Evolutionary conservation across 1,140 invertebrate genomes (phyloP), one percentile per base, ranked within the genome.

Genomic region (Ceratina japonica): DNA sequence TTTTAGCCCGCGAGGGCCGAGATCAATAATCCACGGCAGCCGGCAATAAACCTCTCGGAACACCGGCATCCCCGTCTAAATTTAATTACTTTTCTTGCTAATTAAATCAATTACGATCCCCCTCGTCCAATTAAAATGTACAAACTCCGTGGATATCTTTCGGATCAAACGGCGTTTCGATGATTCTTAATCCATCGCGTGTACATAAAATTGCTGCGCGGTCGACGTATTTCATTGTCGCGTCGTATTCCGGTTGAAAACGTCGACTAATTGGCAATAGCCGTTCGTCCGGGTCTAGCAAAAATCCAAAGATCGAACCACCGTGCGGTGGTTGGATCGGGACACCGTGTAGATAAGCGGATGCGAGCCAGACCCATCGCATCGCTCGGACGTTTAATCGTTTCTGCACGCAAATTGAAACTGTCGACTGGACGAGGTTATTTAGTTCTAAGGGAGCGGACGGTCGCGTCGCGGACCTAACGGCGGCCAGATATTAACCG

Each of bases 341-440:
- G 59, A 44, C 37, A 44, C 37, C 37, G 37, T 10, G 37, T 44
- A 44, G 37, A 44, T 44, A 44, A 44, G 37, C 37, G 37, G 37
- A 44, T 44, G 37, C 37, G 37, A 44, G 37, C 37, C 37, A 44
- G 37, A 44, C 37, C 37, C 37, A 10, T 44, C 37, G 37, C 37
- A 10, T 44, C 27, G 27, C 27, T 37, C 16, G 63, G 52, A 31
- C 71, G 54, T 44, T 64, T 72, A 78, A 78, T 78, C 76, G 69
- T 64, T 78, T 70, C 56, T 70, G 7, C 51, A 78, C 68, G 68
- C 69, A 78, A 78, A 72, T 78, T 78, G 76, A 72, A 64, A 78
- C 61, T 72, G 69, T 72, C 51, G 59, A 78, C 61, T 64, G 69
- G 69, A 78, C 68, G 51, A 72, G 69, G 76, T 78, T 72, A 78